These are phyloP conservation scores for Lamprologus tigripictilis DNA, from an alignment of 2,113 vertebrate species.

Conservation along the genomic window DNA sequence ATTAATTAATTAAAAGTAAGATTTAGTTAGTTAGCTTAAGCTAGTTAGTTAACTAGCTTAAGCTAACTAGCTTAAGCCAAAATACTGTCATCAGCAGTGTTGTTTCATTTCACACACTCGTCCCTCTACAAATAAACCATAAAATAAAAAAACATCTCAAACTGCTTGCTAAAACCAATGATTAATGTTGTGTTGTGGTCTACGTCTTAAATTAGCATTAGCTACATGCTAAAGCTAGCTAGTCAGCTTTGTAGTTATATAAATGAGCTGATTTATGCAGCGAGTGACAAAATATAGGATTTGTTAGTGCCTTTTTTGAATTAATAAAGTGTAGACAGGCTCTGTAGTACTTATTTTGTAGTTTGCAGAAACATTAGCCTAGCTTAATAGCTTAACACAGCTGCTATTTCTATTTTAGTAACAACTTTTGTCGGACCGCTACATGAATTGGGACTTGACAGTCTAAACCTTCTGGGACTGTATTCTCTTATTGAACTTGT, in stretches of 20 bases:
- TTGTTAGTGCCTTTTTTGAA: neutral
- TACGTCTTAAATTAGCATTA: neutral
- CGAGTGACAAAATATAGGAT: neutral
- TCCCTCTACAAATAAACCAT: neutral
- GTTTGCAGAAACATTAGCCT: neutral
- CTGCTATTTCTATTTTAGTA: neutral
- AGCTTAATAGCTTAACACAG: neutral
- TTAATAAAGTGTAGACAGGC: neutral
- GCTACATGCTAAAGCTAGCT: neutral
- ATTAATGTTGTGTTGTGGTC: neutral
- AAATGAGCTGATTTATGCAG: neutral
- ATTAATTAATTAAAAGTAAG: too few relatives aligned
- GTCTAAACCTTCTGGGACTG: neutral
- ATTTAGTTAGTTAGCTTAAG: too few relatives aligned
- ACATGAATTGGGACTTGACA: neutral
- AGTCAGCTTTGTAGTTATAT: neutral
- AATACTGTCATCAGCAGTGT: neutral
- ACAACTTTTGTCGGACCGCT: rapidly evolving
- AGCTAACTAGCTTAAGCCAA: rapidly evolving
- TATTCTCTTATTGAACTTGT: neutral
- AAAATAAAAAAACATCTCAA: neutral
- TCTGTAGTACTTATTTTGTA: rapidly evolving
- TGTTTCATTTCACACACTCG: neutral
- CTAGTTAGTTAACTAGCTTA: too few relatives aligned
- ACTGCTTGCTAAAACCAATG: neutral